A percentile compares a stretch with the other conserved stretches of the same genome.
Evolutionary conservation across 1,140 invertebrate genomes (phyloP).

Genomic region (Hyles euphorbiae): DNA sequence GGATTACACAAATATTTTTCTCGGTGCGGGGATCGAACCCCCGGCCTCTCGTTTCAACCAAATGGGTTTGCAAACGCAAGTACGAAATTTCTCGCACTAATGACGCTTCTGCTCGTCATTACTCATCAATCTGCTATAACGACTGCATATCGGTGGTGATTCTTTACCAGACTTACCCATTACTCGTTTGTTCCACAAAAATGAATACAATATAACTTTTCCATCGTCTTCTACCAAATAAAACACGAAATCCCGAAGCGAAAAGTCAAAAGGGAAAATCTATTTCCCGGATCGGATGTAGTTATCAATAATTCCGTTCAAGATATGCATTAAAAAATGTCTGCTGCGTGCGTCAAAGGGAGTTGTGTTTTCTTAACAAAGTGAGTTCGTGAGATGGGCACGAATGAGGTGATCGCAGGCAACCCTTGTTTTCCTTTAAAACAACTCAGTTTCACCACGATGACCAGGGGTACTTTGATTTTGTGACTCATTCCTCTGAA

Average conservation of each 20-base stretch:
- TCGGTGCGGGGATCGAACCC: too few relatives aligned
- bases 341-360: slow-evolving; percentile 33
- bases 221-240: neutral
- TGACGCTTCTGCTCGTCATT: too few relatives aligned
- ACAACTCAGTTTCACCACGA: slow-evolving; percentile 32
- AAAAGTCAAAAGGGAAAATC: slow-evolving; percentile 35
- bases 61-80: too few relatives aligned
- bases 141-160: too few relatives aligned
- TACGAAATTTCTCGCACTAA: too few relatives aligned
- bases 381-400: slow-evolving; percentile 35
- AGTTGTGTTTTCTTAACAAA: slow-evolving; percentile 43
- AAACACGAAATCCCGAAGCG: slow-evolving; percentile 8
- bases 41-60: too few relatives aligned
- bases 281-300: slow-evolving; percentile 25
- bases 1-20: too few relatives aligned
- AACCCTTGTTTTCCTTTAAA: slow-evolving; percentile 45
- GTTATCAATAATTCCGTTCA: slow-evolving; percentile 58
- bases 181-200: too few relatives aligned
- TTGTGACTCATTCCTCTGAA: slow-evolving; percentile 10
- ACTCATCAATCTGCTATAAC: too few relatives aligned
- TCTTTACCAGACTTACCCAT: too few relatives aligned
- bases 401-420: slow-evolving; percentile 29
- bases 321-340: slow-evolving; percentile 50
- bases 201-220: neutral
- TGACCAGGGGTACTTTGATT: slow-evolving; percentile 24